Base-by-base conservation (phyloP, 2,113 vertebrate genomes). In the Oncorhynchus kisutch region DNA sequence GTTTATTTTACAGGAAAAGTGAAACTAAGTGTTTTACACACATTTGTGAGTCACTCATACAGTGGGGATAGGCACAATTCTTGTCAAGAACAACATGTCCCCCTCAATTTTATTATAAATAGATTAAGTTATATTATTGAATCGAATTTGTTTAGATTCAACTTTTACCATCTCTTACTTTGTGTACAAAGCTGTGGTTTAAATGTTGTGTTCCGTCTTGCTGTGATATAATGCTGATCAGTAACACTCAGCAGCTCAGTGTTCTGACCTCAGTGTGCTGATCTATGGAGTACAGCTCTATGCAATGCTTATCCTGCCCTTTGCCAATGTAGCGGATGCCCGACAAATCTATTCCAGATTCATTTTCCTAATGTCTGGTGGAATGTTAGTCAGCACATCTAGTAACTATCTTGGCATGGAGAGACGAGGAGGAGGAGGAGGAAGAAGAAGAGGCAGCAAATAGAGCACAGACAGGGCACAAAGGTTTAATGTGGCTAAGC, bases 281-380 rank as follows among this genome's bases (percentile, higher is more conserved):
- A 65, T 80, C 67, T 59, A 27, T 73, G n/a, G 8, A n/a, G 49
- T 68, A 73, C 51, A 14, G 11, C 22, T 70, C 67, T n/a, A 75
- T 16, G 72, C 59, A 34, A 72, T 74, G 78, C 73, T 77, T 77
- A 2, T 34, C 54, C 74, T 62, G 48, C 7, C 16, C 45, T 13
- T 24, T 65, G 82, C 76, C 62, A 57, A 59, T 73, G 54, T 85
- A 72, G 62, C 83, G 79, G 86, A 84, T 74, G 45, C 78, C 70
- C 71, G 84, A 86, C 80, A 87, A 78, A 87, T 89, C 86, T 85
- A 78, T 83, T 86, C 68, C 82, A 81, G 84, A 88, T 88, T 80
- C 67, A 88, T 86, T 90, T 89, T 88, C 84, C 86, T 81, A 74
- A 87, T 84, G 76, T 80, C 71, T 16, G 48, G 70, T 73, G 76